Base-by-base conservation (phyloP, 2,888 invertebrate genomes). In the Nezara viridula region DNA sequence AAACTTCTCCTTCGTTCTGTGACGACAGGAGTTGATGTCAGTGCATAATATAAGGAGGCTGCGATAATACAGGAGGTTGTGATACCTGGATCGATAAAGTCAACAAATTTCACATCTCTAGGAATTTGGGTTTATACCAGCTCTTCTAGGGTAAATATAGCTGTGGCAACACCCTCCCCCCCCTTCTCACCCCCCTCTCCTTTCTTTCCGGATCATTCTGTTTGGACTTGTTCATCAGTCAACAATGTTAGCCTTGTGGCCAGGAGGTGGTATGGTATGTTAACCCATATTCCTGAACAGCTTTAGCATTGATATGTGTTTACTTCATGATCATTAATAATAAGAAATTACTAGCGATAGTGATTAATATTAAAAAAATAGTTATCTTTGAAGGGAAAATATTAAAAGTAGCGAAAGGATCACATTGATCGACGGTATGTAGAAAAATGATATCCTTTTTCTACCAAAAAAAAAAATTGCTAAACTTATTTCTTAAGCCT, bases 91-190 rank as follows among this genome's bases (percentile, higher is more conserved):
- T 73, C 66, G 66, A 73, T 73, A 32, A 37, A 73, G 66, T 73
- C 66, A 73, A 73, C 66, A 73, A 37, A 73, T 73, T 73, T 73
- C 32, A 73, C 66, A 32, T 73, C 66, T 32, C 66, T 73, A 32
- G 32, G 37, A 37, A 73, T 73, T 73, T 37, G 32, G 14, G 66
- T 32, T 73, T 73, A 73, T 27, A 19, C 66, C 4, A 73, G 37
- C 66, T 37, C 66, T 73, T 3, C 32, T 32, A 32, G 16, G 9
- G 66, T 37, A 73, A 73, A 73, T 73, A 73, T 73, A 19, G 66
- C 16, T 37, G 32, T 73, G 66, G 32, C 66, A 37, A 73, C 66
- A 73, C 6, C 19, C 66, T 73, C 21, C 21, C 21, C 19, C 19
- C 66, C 5, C 27, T 5, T 16, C 32, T 27, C 16, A n/a, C 14